Evolutionary conservation across 2,113 vertebrate genomes (phyloP).

Genomic region (Raja brachyura): DNA sequence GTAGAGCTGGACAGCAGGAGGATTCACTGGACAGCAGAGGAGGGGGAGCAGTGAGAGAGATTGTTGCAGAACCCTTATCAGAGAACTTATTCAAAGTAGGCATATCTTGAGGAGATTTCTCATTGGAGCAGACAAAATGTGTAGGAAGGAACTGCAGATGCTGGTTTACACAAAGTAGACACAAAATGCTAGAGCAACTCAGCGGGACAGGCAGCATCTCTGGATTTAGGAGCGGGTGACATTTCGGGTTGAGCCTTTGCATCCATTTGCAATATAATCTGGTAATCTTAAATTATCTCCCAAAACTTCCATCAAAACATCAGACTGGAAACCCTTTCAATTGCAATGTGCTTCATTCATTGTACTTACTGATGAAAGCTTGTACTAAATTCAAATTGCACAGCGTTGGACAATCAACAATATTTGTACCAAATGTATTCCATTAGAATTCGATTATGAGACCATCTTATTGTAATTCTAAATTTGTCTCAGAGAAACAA

Average conservation of each 20-base stretch:
- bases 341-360: neutral
- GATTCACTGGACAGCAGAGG: too few relatives aligned
- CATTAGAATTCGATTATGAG: neutral
- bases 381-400: neutral
- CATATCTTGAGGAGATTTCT: too few relatives aligned
- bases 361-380: neutral
- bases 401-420: neutral
- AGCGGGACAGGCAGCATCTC: too few relatives aligned
- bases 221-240: too few relatives aligned
- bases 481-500: neutral
- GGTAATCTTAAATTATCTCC: neutral
- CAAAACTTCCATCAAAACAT: neutral
- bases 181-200: too few relatives aligned
- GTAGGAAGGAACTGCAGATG: too few relatives aligned
- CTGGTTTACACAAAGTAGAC: too few relatives aligned
- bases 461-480: neutral
- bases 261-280: neutral
- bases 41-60: too few relatives aligned
- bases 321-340: neutral
- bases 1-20: too few relatives aligned
- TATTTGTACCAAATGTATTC: constrained; percentile 14
- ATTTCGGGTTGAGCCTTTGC: neutral
- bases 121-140: too few relatives aligned
- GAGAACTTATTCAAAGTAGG: too few relatives aligned
- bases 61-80: too few relatives aligned